Evolutionary conservation across 2,113 vertebrate genomes (phyloP), one percentile per base, ranked within the genome.

Genomic region (Cariama cristata): DNA sequence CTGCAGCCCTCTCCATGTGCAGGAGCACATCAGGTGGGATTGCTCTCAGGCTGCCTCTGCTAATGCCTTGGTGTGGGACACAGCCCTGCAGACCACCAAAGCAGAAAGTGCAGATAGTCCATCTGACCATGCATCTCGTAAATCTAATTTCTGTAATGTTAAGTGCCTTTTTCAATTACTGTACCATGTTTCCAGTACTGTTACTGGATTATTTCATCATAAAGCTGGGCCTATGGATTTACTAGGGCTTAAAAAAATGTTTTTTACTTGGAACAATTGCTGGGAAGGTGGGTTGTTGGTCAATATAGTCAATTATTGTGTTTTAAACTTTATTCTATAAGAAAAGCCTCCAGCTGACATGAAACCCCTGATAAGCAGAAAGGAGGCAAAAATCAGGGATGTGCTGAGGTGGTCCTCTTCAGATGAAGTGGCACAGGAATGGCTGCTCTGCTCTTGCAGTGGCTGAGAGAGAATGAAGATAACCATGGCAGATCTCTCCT

Each of bases 91-190:
- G 68, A 27, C 9, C 35, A 38, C 59, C 30, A 38, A 15, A 12
- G 42, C 26, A 56, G 32, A 11, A 50, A 20, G 18, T 14, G 59
- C 40, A 15, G 58, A 6, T 8, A 47, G 15, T 55, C 30, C 32
- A 9, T 24, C 45, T 35, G 14, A 33, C 0, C 5, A 11, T 24
- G 40, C 40, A 4, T 7, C 40, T 17, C 3, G 5, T 58, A 59
- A 74, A 60, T 20, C 9, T 4, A 2, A 42, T 45, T 91, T 69
- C 68, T 80, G 50, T 32, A 27, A n/a, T n/a, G n/a, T n/a, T n/a
- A 56, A 40, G 23, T 45, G 47, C 20, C 33, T 23, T 63, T 67
- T 80, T 12, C 17, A 47, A 1, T 60, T 22, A 15, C 16, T 22
- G 9, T 22, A 1, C 30, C 4, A 0, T 3, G 23, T 67, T 63